A percentile compares a stretch with the other conserved stretches of the same genome.
Conservation (phyloP, 1,140 invertebrate species). For the Psilanteris sp. region DNA sequence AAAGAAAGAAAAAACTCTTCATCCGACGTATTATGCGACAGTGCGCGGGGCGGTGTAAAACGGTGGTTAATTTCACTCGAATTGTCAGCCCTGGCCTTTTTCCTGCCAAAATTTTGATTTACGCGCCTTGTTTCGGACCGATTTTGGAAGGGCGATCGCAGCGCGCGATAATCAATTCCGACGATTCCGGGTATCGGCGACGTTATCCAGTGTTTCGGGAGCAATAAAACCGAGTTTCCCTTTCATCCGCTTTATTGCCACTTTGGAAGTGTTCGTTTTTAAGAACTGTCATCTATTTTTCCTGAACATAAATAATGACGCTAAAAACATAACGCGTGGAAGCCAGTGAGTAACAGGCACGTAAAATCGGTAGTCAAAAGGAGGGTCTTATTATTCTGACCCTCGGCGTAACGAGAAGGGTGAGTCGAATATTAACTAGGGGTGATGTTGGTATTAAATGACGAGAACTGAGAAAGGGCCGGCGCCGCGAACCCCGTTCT, state of each 20-base stretch:
- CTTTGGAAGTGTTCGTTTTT: constrained; percentile 8
- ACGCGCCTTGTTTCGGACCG: no score
- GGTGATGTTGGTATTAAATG: constrained; percentile 23
- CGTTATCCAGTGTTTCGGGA: neutral
- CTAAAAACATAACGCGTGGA: neutral
- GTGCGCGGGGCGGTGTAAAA: no score
- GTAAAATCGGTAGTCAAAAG: constrained; percentile 20
- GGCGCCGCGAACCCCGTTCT: constrained; percentile 31
- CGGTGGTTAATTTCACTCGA: no score
- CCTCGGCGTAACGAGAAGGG: constrained; percentile 12
- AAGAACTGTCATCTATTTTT: constrained; percentile 4
- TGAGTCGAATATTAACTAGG: constrained; percentile 8
- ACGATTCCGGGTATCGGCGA: constrained; percentile 1
- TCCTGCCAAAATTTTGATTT: no score
- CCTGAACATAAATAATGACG: neutral
- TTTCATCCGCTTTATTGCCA: constrained; percentile 29
- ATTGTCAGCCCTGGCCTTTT: no score
- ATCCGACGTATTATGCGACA: no score
- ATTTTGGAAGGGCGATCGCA: no score
- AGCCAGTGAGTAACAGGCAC: constrained; percentile 3
- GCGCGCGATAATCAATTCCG: no score
- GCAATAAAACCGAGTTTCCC: constrained; percentile 20
- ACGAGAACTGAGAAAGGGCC: constrained; percentile 27
- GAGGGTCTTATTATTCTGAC: constrained; percentile 13
- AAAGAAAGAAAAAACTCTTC: no score